Percentiles rank a stretch among this genome's conserved stretches.
These are phyloP conservation scores for Scortum barcoo DNA, from an alignment of 2,113 vertebrate genomes.

Conservation along the genomic window DNA sequence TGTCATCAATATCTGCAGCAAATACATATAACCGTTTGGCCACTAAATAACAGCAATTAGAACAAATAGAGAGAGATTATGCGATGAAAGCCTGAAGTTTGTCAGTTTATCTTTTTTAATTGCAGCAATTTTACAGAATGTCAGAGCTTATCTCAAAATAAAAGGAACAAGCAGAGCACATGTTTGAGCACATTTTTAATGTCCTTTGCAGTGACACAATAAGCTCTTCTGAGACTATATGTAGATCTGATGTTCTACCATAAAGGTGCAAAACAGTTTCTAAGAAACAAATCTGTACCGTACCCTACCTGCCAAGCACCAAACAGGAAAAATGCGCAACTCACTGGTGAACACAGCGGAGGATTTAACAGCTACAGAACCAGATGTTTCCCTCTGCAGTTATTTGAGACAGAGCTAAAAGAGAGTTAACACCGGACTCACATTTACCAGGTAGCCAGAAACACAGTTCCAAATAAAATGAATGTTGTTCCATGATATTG, in stretches of 20 bases:
- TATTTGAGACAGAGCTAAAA: not conserved
- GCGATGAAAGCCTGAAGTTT: not conserved
- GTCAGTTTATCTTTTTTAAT: not conserved
- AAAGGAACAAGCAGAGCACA: not conserved
- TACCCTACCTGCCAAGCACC: not conserved
- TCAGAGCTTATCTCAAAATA: not conserved
- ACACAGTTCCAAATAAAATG: not conserved
- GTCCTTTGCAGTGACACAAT: not conserved
- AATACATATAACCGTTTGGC: not conserved
- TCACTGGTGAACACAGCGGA: not conserved
- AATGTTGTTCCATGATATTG: not conserved
- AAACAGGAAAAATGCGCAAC: not conserved
- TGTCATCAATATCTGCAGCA: not conserved
- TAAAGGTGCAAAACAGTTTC: not conserved
- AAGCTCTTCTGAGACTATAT: not conserved
- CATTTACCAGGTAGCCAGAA: not conserved
- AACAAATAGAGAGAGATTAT: not conserved
- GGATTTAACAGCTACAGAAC: not conserved
- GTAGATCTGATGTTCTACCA: not conserved
- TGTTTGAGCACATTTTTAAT: not conserved
- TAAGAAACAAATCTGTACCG: not conserved
- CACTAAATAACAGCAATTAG: slow-evolving; percentile 7
- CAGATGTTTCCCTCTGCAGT: not conserved
- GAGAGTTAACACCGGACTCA: not conserved
- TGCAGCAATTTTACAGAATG: not conserved